phyloP scores from a whole-genome alignment of 2,888 invertebrate genomes.

The Margaritifera margaritifera region DNA sequence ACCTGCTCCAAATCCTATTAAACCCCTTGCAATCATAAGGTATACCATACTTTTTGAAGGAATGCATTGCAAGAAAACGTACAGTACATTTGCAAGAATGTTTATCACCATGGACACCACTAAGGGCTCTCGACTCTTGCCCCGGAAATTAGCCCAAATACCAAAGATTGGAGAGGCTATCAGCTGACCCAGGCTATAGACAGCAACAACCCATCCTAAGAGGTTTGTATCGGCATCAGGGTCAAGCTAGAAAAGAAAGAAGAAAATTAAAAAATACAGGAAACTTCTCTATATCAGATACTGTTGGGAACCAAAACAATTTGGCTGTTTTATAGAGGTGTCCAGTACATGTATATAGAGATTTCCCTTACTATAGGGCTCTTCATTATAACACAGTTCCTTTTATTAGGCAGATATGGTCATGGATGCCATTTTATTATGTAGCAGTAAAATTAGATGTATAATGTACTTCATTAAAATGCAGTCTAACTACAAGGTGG shows the following conservation, averaged over 20 bases:
- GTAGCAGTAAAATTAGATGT: no score
- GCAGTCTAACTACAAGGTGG: no score
- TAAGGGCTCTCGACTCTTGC: slow-evolving; percentile 61
- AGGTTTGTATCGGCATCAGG: slow-evolving; percentile 50
- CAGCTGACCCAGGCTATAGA: slow-evolving; percentile 71
- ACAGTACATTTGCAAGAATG: slow-evolving; percentile 69
- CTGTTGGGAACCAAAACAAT: no score
- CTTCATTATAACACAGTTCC: no score
- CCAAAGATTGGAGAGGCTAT: slow-evolving; percentile 71
- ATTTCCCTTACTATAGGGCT: no score
- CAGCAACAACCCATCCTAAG: slow-evolving; percentile 71
- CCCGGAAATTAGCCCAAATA: slow-evolving; percentile 58
- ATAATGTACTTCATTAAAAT: no score
- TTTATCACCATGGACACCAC: slow-evolving; percentile 64
- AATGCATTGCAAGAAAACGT: slow-evolving; percentile 66
- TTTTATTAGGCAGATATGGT: no score
- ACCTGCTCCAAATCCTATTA: slow-evolving; percentile 72
- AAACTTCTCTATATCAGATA: no score
- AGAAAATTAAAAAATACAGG: no score
- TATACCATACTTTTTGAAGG: slow-evolving; percentile 38
- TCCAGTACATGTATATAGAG: no score
- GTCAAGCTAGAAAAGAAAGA: slow-evolving; percentile 51
- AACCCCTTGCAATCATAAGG: slow-evolving; percentile 58
- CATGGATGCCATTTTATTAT: no score
- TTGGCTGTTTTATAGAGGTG: no score